Percentiles rank a stretch among this genome's conserved stretches.
Evolutionary conservation across 2,113 vertebrate genomes (phyloP).

Genomic region (Puma concolor): DNA sequence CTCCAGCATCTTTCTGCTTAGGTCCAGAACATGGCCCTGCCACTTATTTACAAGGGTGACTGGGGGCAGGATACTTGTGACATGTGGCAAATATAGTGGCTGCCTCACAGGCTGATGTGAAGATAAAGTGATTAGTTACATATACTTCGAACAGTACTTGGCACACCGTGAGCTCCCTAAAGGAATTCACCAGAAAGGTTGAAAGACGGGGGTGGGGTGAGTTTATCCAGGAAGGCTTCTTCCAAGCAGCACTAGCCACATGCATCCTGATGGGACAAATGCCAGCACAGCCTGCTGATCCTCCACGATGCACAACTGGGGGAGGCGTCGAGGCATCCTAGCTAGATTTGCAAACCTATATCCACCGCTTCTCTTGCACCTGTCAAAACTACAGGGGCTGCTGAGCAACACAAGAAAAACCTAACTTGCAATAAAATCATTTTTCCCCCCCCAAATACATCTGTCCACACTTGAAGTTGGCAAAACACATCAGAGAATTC

Average conservation of each 20-base stretch:
- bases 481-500: slow-evolving; percentile 39
- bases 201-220: background rate
- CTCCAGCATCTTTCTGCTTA: background rate
- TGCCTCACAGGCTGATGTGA: background rate
- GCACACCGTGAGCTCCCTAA: background rate
- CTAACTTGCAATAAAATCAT: slow-evolving; percentile 51
- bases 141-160: background rate
- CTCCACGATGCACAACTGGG: background rate
- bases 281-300: background rate
- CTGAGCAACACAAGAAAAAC: slow-evolving; percentile 48
- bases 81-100: background rate
- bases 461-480: slow-evolving; percentile 42
- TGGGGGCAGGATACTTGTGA: background rate
- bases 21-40: background rate
- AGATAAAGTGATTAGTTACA: background rate
- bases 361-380: slow-evolving; percentile 33
- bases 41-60: background rate
- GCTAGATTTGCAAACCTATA: slow-evolving; percentile 49
- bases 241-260: background rate
- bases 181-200: background rate
- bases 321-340: background rate
- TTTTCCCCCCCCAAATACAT: background rate
- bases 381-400: slow-evolving; percentile 64
- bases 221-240: background rate
- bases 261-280: background rate